A percentile compares a stretch with the other conserved stretches of the same genome.
Evolutionary conservation across 2,113 vertebrate species (phyloP).

Genomic region (Scolopax mira): DNA sequence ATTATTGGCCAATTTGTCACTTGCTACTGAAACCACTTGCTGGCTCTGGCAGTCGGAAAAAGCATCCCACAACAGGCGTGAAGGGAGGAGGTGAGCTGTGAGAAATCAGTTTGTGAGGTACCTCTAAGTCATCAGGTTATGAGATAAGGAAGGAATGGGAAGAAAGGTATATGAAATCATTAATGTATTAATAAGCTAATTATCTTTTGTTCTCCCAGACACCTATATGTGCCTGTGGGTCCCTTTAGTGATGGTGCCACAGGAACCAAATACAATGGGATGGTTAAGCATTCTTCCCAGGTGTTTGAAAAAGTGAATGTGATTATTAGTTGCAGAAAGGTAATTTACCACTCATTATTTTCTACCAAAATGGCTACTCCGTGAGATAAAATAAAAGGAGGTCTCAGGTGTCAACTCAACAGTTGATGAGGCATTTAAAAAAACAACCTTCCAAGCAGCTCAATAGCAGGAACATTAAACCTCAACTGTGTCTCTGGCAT

Average conservation of each 20-base stretch:
- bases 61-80: not conserved
- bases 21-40: slow-evolving; percentile 11
- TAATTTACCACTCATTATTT: not conserved
- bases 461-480: slow-evolving; percentile 1
- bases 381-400: not conserved
- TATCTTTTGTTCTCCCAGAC: not conserved
- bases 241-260: not conserved
- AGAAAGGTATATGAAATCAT: not conserved
- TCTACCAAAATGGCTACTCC: not conserved
- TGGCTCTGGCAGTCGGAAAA: not conserved
- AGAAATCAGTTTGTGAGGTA: not conserved
- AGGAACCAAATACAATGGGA: not conserved
- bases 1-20: slow-evolving; percentile 64
- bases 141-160: not conserved
- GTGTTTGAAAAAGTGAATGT: not conserved
- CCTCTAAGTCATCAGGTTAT: not conserved
- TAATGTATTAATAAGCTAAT: not conserved
- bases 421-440: not conserved
- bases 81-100: not conserved
- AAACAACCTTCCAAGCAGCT: not conserved
- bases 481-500: not conserved
- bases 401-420: not conserved
- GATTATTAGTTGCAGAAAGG: not conserved
- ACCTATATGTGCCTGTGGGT: not conserved
- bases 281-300: not conserved